These are phyloP conservation scores for pig (Sus scrofa) DNA, from an alignment of 2,113 vertebrate species.

Conservation along the genomic window T2T-Sscrofa CM000812.6:199495001-199495500, in stretches of 20 bases:
- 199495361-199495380: not conserved
- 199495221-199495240: not conserved
- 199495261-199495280: not conserved
- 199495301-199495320: not conserved
- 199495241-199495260: not conserved
- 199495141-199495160: not conserved
- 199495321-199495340: not conserved
- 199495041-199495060: not conserved
- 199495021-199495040: not conserved
- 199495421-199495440: not conserved
- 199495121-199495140: conserved; percentile 45
- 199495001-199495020: not conserved
- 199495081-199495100: conserved; percentile 23
- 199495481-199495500: not conserved
- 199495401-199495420: not conserved
- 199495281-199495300: not conserved
- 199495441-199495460: not conserved
- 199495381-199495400: conserved; percentile 7
- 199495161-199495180: not conserved
- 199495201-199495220: not conserved
- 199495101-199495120: not conserved
- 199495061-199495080: conserved; percentile 23
- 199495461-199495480: not conserved
- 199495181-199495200: not conserved
- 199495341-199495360: not conserved